Evolutionary conservation across 2,797 vertebrate species (phyloP).

Genomic region (Vespertilio murinus): DNA sequence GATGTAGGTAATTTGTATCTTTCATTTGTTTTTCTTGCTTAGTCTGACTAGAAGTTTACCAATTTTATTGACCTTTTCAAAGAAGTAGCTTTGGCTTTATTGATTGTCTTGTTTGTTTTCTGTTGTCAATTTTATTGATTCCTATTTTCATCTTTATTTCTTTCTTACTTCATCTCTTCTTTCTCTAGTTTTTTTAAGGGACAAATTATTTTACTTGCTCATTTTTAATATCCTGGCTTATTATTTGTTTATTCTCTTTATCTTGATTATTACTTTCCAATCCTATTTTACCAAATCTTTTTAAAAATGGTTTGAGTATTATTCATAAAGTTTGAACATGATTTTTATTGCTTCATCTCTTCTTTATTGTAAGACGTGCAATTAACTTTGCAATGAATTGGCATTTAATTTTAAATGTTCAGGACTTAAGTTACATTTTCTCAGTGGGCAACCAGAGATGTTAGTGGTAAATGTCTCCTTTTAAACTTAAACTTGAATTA

Average conservation of each 20-base stretch:
- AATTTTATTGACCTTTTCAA: not conserved
- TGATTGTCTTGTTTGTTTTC: not conserved
- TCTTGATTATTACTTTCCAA: not conserved
- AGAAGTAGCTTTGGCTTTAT: not conserved
- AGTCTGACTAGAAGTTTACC: not conserved
- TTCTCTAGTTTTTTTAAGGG: not conserved
- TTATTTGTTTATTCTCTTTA: conserved; percentile 7
- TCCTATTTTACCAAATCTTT: not conserved
- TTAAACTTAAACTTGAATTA: not conserved
- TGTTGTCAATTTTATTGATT: not conserved
- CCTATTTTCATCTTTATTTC: not conserved
- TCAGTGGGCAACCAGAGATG: not conserved
- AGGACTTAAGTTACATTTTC: not conserved
- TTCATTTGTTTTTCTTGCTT: not conserved
- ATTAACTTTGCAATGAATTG: not conserved
- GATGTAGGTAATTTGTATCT: not conserved
- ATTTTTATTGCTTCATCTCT: not conserved
- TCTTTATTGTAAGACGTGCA: not conserved
- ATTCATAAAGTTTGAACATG: not conserved
- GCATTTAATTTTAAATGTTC: not conserved
- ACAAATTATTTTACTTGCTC: not conserved
- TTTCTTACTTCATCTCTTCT: not conserved
- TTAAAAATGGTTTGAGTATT: not conserved
- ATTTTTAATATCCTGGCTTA: not conserved
- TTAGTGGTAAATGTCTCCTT: not conserved